Evolutionary conservation across 2,797 vertebrate genomes (phyloP), one percentile per base, ranked within the genome.

Genomic region (Scarus forsteni): DNA sequence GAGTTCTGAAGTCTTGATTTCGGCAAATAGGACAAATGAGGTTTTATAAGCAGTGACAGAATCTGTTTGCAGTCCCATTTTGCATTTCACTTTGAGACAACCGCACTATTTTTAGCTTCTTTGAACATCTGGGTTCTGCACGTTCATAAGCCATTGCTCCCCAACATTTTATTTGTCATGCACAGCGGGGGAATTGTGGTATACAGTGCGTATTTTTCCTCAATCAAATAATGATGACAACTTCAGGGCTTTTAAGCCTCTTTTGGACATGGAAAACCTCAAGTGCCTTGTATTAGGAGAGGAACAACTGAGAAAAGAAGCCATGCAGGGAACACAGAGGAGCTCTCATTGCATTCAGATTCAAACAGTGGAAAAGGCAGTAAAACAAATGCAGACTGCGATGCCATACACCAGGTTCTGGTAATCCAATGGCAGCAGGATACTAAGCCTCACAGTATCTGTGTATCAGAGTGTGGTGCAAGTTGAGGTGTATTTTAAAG

Each of bases 161-260:
- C 45, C 7, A 6, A 1, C 54, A 5, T 57, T 52, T 51, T 38
- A 12, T 51, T n/a, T 14, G 10, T 11, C 14, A 35, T 44, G 16
- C 60, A 52, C 38, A 55, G 7, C 70, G 35, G 19, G 45, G 61
- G 34, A 14, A 70, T 46, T 10, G 7, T 14, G 45, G 10, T 51
- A 15, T 54, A 53, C 50, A 51, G 50, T 34, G 11, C 27, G 18
- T 14, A 34, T 34, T 50, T 10, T 57, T 61, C 14, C 49, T 48
- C 60, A 19, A 66, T 66, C 44, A 46, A 82, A 71, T 63, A 46
- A 62, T 53, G 52, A 73, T 35, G 53, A 68, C 27, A 53, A 58
- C 44, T 74, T 75, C 34, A 6, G 48, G 55, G 49, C 39, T 69
- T 65, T 67, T 15, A 54, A 18, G 44, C 40, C 6, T 66, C 42